Conservation (phyloP, 2,888 invertebrate genomes). For the Ennomos fuscantarius region DNA sequence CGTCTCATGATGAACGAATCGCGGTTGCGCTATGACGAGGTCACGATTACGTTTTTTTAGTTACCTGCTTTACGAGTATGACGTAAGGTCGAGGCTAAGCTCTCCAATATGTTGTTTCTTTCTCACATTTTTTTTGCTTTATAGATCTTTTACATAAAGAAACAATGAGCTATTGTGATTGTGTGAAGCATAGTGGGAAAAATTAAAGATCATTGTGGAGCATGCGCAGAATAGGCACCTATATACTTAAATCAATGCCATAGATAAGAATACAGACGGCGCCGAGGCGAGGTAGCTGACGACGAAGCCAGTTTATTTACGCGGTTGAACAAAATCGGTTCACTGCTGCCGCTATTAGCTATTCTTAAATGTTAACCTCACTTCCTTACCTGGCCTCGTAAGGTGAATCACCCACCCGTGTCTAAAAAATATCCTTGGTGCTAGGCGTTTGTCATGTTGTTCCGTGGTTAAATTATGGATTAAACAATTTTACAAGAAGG, state of each 20-base stretch:
- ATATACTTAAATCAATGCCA: constrained; percentile 19
- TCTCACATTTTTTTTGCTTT: constrained; percentile 12
- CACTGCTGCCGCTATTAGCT: constrained; percentile 54
- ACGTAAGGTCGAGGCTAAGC: too few species aligned
- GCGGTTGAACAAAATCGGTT: constrained; percentile 55
- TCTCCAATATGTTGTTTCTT: too few species aligned
- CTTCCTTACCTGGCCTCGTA: constrained; percentile 55
- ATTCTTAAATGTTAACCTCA: constrained; percentile 78
- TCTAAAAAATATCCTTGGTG: constrained; percentile 12
- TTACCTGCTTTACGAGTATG: too few species aligned
- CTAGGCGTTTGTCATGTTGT: constrained; percentile 6
- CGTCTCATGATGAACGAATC: too few species aligned
- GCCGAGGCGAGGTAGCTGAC: constrained; percentile 27
- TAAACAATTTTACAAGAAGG: constrained; percentile 12
- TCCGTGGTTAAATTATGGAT: constrained; percentile 17
- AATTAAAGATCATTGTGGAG: constrained; percentile 46
- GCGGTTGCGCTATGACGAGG: too few species aligned
- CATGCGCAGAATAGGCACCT: constrained; percentile 51
- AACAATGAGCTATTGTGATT: constrained; percentile 5
- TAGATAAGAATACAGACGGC: constrained; percentile 22
- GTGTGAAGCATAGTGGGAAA: constrained; percentile 46
- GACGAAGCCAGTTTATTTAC: constrained; percentile 68
- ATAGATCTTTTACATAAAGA: constrained; percentile 8
- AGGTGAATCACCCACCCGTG: constrained; percentile 58
- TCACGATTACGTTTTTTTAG: too few species aligned